phyloP scores from a whole-genome alignment of 53 echinoderm and acorn worm genomes.

The Glandiceps talaboti region DNA sequence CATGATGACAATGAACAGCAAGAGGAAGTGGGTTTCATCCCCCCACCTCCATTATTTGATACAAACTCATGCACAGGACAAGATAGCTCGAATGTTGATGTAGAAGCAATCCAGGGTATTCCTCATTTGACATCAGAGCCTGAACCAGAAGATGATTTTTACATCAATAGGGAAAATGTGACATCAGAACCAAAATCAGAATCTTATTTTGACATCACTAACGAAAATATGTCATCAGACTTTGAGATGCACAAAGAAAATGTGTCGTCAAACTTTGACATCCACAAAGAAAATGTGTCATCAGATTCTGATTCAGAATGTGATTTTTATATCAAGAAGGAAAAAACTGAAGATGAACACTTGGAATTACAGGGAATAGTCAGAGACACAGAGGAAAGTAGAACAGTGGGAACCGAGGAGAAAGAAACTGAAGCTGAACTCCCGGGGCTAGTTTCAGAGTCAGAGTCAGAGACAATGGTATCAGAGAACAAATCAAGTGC shows the following conservation, averaged over 20 bases:
- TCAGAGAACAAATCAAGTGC: neutral
- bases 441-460: neutral
- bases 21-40: conserved; percentile 31
- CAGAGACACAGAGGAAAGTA: too few relatives aligned
- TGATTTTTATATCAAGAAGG: too few relatives aligned
- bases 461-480: neutral
- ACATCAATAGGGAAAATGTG: neutral
- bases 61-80: too few relatives aligned
- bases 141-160: neutral
- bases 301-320: too few relatives aligned
- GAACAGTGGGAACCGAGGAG: neutral
- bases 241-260: too few relatives aligned
- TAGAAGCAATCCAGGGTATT: neutral
- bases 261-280: neutral
- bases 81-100: neutral
- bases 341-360: too few relatives aligned
- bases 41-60: conserved; percentile 21
- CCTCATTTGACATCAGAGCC: neutral
- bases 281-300: neutral
- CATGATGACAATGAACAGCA: conserved; percentile 35
- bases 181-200: neutral
- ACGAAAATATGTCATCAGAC: too few relatives aligned
- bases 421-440: neutral
- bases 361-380: too few relatives aligned
- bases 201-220: too few relatives aligned